Evolutionary conservation across 2,797 vertebrate genomes (phyloP), one percentile per base, ranked within the genome.

Genomic region (Myripristis murdjan): DNA sequence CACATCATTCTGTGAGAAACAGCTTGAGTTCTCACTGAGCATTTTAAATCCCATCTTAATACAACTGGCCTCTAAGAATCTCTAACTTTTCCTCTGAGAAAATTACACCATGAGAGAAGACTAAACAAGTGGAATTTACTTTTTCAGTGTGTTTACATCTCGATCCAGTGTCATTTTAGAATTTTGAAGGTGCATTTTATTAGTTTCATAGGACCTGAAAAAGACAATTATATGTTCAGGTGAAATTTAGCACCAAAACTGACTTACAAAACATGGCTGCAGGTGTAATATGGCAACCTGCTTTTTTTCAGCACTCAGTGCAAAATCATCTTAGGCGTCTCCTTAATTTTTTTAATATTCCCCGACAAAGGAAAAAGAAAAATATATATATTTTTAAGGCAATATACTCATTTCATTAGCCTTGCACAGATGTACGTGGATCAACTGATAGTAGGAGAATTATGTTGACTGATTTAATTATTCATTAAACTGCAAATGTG

Each of bases 221-320:
- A 33, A 55, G 11, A 55, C 53, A 48, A 12, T 48, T 26, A 47
- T 23, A 10, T 41, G 31, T 68, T 41, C 46, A 59, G 49, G 33
- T 41, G 47, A 23, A 59, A 20, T 58, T 68, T 24, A 89, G 86
- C 84, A 83, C 78, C 72, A 76, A 57, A 43, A 60, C 73, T 22
- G 76, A 70, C 77, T 3, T 76, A 77, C 55, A 63, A 76, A 52
- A 63, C 35, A 24, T 68, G 46, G 23, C 16, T 43, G n/a, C 11
- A 39, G 35, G 23, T n/a, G 31, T 48, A 14, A 24, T 16, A 51
- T 11, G 5, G 48, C 68, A 31, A 58, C 70, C 24, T n/a, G n/a
- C 46, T 15, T 54, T 69, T 59, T 55, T 28, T 20, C 12, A 70
- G 60, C 22, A 61, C 14, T 51, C 18, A 18, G 5, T 41, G 37